phyloP scores from a whole-genome alignment of 2,888 invertebrate genomes.

The Hesperia comma region DNA sequence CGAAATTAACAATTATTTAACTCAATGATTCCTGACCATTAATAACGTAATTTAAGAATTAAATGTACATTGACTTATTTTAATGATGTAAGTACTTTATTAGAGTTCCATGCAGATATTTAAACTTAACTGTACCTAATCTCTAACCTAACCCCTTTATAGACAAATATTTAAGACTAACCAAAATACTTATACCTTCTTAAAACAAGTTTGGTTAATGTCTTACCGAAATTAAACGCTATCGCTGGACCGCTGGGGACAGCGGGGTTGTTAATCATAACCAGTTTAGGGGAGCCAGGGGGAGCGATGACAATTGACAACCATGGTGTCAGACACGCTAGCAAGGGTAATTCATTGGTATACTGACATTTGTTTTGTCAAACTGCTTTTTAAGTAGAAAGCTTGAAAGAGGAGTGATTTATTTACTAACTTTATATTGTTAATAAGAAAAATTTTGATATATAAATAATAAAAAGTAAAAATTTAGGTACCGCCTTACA shows the following conservation, averaged over 20 bases:
- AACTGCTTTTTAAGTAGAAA: constrained; percentile 34
- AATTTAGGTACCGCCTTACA: too few species aligned
- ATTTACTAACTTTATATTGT: too few species aligned
- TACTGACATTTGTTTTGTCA: constrained; percentile 34
- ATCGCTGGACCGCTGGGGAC: constrained; percentile 21
- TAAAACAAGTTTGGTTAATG: constrained; percentile 4
- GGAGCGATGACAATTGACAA: constrained; percentile 44
- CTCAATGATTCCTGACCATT: too few species aligned
- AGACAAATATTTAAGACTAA: neutral
- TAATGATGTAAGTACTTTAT: too few species aligned
- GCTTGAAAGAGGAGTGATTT: constrained; percentile 19
- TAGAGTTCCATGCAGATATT: too few species aligned
- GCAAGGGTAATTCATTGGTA: constrained; percentile 28
- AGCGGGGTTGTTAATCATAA: constrained; percentile 30
- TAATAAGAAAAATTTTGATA: too few species aligned
- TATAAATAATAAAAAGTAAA: too few species aligned
- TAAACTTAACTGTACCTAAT: too few species aligned
- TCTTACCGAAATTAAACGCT: constrained; percentile 36
- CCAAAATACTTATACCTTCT: neutral
- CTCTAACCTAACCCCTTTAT: too few species aligned
- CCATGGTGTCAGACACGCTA: constrained; percentile 37
- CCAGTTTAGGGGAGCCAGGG: constrained; percentile 36
- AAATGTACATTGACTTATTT: too few species aligned
- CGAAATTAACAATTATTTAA: too few species aligned
- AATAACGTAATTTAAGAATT: too few species aligned